Base-by-base conservation (phyloP, 2,113 vertebrate species). In the Cyanistes caeruleus region DNA sequence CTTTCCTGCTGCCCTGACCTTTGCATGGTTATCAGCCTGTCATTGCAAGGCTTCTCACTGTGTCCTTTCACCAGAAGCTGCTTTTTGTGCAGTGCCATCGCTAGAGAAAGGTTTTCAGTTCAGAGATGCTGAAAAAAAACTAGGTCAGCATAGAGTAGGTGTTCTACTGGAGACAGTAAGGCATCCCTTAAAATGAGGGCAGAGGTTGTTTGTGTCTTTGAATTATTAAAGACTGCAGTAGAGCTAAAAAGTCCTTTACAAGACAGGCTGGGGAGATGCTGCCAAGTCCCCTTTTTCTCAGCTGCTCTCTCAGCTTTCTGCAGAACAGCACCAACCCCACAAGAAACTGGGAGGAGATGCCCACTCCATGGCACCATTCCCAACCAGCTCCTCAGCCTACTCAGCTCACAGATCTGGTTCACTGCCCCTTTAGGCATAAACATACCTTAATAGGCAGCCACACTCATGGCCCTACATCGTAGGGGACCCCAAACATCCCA, bases 401-500 rank as follows among this genome's bases (percentile, higher is more conserved):
- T 25, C 68, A 82, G 4, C 19, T 15, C 31, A 58, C 9, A 5
- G 22, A 24, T 17, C 4, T 3, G 5, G 5, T 7, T 55, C 37
- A 10, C 15, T 4, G 2, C 11, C 15, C 48, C 31, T 73, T 64
- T 1, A 17, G 49, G 7, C 11, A 33, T 18, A 16, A 18, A 8
- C 1, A 3, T 10, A 2, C 35, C 23, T 55, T 23, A 46, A 3
- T 2, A 3, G 25, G 7, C 43, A 76, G 6, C 56, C 24, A 11
- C 15, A 7, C 3, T 9, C 6, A 0, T 7, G 2, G 48, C 15
- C 19, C 30, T n/a, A 2, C 11, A 49, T 8, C 7, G 37, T 11
- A 1, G 9, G 4, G 7, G 10, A 17, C 7, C 7, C 18, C 13
- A 16, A 15, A 20, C 8, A 37, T 2, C 3, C 6, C 0, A 1